phyloP scores from a whole-genome alignment of 2,113 vertebrate genomes.

The Oreochromis tanganicae region DNA sequence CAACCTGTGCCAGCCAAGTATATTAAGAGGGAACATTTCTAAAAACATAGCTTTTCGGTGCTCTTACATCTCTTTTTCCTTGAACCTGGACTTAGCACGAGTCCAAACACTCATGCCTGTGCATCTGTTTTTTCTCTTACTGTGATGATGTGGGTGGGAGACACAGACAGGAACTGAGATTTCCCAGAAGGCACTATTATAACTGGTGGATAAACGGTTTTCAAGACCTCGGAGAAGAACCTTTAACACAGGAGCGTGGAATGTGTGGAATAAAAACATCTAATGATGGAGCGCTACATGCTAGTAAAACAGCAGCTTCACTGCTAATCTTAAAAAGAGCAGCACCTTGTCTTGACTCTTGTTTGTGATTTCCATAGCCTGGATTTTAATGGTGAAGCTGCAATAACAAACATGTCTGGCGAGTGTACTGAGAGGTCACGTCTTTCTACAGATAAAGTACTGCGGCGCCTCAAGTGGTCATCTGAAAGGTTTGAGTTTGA shows the following conservation, averaged over 20 bases:
- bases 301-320: neutral
- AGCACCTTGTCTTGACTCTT: neutral
- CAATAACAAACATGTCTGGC: neutral
- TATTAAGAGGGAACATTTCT: neutral
- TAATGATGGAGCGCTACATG: neutral
- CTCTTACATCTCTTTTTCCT: slow-evolving; percentile 14
- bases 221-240: slow-evolving; percentile 50
- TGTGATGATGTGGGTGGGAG: slow-evolving; percentile 70
- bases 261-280: neutral
- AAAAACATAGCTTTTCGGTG: neutral
- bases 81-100: slow-evolving; percentile 5
- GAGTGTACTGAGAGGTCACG: rapidly evolving
- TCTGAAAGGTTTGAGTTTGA: neutral
- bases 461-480: neutral
- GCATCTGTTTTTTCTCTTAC: slow-evolving; percentile 72
- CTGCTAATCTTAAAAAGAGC: neutral
- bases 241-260: neutral
- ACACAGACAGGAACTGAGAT: slow-evolving; percentile 68
- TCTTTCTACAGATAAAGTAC: neutral
- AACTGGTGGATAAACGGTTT: slow-evolving; percentile 61
- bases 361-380: rapidly evolving
- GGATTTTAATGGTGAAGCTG: neutral
- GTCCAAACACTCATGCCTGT: slow-evolving; percentile 10
- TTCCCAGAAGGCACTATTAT: slow-evolving; percentile 54
- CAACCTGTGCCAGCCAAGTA: neutral